Conservation (phyloP, 2,888 invertebrate species). For the Callimorpha dominula region DNA sequence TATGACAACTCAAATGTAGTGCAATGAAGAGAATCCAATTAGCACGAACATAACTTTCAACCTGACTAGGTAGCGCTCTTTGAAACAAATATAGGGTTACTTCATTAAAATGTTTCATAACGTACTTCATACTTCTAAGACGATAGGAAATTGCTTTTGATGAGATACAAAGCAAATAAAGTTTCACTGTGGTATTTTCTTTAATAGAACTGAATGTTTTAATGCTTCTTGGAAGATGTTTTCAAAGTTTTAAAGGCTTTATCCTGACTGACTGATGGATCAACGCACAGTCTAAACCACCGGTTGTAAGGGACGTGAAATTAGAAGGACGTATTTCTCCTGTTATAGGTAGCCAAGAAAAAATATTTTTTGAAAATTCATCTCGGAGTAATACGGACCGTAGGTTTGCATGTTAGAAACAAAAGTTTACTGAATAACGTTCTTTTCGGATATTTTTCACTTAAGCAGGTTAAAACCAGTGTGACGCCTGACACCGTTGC, state of each 20-base stretch:
- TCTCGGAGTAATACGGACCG: too few species aligned
- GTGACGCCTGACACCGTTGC: too few species aligned
- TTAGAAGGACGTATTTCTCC: too few species aligned
- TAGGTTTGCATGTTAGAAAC: too few species aligned
- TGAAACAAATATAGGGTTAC: constrained; percentile 5
- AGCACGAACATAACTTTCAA: not conserved
- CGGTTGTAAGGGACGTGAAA: too few species aligned
- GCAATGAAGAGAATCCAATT: not conserved
- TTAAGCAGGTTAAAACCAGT: too few species aligned
- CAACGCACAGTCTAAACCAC: too few species aligned
- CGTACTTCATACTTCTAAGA: constrained; percentile 4
- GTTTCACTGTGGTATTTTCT: not conserved
- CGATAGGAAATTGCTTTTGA: constrained; percentile 2
- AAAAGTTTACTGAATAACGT: too few species aligned
- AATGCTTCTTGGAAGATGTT: not conserved
- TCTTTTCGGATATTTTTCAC: too few species aligned
- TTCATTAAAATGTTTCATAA: constrained; percentile 1
- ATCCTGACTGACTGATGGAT: too few species aligned
- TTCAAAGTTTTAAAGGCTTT: not conserved
- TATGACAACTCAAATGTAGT: not conserved
- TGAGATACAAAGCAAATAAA: not conserved
- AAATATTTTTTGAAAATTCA: too few species aligned
- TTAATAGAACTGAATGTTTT: not conserved
- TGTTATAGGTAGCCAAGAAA: too few species aligned
- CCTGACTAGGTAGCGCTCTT: not conserved